Evolutionary conservation across 2,888 invertebrate species (phyloP), one percentile per base, ranked within the genome.

Genomic region (Latrodectus elegans): DNA sequence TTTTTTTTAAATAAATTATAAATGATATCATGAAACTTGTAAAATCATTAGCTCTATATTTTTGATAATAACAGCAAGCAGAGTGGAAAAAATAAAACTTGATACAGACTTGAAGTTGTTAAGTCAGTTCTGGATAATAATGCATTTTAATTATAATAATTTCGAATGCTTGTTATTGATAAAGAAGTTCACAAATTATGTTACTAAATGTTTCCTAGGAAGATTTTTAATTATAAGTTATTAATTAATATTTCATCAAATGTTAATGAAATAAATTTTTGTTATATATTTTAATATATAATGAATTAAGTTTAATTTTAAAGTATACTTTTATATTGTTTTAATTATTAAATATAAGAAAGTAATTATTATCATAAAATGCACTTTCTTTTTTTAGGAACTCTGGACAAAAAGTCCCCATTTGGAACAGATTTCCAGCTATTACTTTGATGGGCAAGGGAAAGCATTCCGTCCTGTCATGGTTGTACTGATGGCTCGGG

Each of bases 361-460:
- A 17, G 12, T 6, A 3, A 17, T n/a, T 10, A n/a, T 15, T 11
- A 8, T 64, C 11, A 8, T 64, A 64, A 64, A n/a, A 11, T n/a
- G 12, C 17, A 8, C 8, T 22, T 68, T 68, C 12, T 12, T 22
- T 12, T 52, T 65, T 38, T 74, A 91, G 90, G 91, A 92, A 91
- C 90, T 92, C 68, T 89, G 91, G 67, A 90, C 90, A 38, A 90
- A 90, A 91, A 95, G 95, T 73, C 92, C 95, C 89, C 96, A 97
- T 93, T 94, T 99, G 92, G 95, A 95, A 93, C 95, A 96, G 92
- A 97, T 99, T 93, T 95, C 98, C 89, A 96, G 96, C 92, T 99
- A 99, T 93, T 99, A 99, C 94, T 99, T 99, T 94, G 97, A 98
- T 93, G 98, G 99, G 89, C 96, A 98, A 93, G 99, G 99, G 91